Evolutionary conservation across 2,797 vertebrate species (phyloP).

Genomic region (Protosalanx chinensis): DNA sequence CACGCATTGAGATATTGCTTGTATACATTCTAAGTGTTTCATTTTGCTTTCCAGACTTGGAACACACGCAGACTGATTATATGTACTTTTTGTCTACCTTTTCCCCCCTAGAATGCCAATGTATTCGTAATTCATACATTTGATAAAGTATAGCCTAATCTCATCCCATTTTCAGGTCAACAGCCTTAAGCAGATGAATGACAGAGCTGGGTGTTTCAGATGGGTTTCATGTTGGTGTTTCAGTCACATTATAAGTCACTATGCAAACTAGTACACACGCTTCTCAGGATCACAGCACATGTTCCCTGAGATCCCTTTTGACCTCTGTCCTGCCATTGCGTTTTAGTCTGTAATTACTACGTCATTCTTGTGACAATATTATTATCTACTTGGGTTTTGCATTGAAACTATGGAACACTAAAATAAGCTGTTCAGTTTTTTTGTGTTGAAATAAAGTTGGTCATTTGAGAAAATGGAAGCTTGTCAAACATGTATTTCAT

Average conservation of each 20-base stretch:
- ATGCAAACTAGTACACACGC: not conserved
- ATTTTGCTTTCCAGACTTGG: not conserved
- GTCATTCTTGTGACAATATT: too few relatives aligned
- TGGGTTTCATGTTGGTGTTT: not conserved
- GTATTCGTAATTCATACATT: not conserved
- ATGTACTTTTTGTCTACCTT: not conserved
- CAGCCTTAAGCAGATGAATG: not conserved
- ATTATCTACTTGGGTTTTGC: not conserved
- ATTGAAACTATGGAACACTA: constrained; percentile 4
- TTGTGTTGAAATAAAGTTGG: constrained; percentile 9
- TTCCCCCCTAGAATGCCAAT: not conserved
- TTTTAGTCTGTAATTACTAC: not conserved
- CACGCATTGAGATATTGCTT: not conserved
- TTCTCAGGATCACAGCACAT: not conserved
- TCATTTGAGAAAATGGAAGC: constrained; percentile 1
- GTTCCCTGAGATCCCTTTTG: not conserved
- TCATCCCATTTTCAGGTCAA: not conserved
- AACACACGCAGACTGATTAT: not conserved
- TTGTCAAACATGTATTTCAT: not conserved
- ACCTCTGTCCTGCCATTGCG: not conserved
- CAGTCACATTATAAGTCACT: not conserved
- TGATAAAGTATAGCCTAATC: not conserved
- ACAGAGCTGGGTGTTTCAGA: too few relatives aligned
- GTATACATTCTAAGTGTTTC: not conserved
- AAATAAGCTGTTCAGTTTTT: not conserved